A percentile compares a stretch with the other conserved stretches of the same genome.
phyloP scores from a whole-genome alignment of 2,797 vertebrate genomes.

The Aeoliscus strigatus region DNA sequence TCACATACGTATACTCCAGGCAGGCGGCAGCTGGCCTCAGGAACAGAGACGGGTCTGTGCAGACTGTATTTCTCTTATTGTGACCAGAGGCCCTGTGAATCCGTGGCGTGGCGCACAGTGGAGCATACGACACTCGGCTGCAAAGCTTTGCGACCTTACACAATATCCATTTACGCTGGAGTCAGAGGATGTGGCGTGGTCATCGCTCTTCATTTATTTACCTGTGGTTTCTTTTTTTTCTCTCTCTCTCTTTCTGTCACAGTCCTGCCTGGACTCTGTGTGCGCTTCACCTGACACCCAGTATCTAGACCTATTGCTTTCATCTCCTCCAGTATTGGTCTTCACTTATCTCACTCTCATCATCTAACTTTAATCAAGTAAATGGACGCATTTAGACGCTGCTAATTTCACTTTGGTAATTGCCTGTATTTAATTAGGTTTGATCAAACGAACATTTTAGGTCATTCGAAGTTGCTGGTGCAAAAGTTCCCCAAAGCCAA shows the following conservation, averaged over 20 bases:
- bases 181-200: constrained; percentile 67
- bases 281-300: constrained; percentile 67
- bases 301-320: constrained; percentile 72
- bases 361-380: constrained; percentile 82
- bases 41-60: constrained; percentile 57
- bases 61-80: constrained; percentile 67
- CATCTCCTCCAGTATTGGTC: constrained; percentile 70
- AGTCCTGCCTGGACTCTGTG: constrained; percentile 36
- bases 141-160: constrained; percentile 69
- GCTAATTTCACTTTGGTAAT: constrained; percentile 79
- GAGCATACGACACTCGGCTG: constrained; percentile 54
- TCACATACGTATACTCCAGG: constrained; percentile 55
- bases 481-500: constrained; percentile 49
- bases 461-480: constrained; percentile 65
- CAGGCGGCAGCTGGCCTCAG: constrained; percentile 39
- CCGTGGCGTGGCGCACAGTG: constrained; percentile 45
- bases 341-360: constrained; percentile 73
- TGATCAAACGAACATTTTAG: constrained; percentile 72
- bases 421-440: constrained; percentile 76
- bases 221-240: constrained; percentile 56
- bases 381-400: constrained; percentile 79
- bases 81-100: constrained; percentile 66
- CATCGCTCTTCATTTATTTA: constrained; percentile 79
- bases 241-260: constrained; percentile 35
- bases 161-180: constrained; percentile 73